A percentile compares a stretch with the other conserved stretches of the same genome.
phyloP scores from a whole-genome alignment of 2,113 vertebrate species.

The Manacus vitellinus region DNA sequence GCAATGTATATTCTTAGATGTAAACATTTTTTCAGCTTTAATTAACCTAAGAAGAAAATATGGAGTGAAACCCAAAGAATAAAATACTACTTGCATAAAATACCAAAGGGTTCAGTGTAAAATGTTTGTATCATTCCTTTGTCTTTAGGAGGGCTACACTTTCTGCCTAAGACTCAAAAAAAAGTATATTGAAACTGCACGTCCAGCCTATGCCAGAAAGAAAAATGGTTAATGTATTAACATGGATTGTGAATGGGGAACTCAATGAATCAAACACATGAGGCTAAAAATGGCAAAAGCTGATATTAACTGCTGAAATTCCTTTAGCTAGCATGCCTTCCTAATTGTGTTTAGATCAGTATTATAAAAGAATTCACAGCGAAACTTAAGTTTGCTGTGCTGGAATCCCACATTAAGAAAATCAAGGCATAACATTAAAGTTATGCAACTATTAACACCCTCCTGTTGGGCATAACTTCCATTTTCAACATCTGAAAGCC shows the following conservation, averaged over 20 bases:
- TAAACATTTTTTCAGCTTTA: neutral
- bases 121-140: neutral
- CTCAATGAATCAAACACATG: neutral
- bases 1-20: neutral
- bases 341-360: neutral
- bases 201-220: neutral
- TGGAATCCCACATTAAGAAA: neutral
- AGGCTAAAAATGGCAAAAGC: neutral
- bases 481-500: neutral
- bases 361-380: neutral
- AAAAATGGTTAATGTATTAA: neutral
- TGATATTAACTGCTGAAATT: neutral
- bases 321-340: neutral
- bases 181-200: neutral
- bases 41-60: neutral
- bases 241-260: neutral
- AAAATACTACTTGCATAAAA: neutral
- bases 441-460: neutral
- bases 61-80: neutral
- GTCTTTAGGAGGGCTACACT: neutral
- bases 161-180: neutral
- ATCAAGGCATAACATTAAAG: neutral
- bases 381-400: neutral
- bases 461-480: neutral
- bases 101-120: neutral